Percentiles rank a stretch among this genome's conserved stretches.
Evolutionary conservation across 2,797 vertebrate species (phyloP).

Genomic region (Rhadinocentrus ornatus): DNA sequence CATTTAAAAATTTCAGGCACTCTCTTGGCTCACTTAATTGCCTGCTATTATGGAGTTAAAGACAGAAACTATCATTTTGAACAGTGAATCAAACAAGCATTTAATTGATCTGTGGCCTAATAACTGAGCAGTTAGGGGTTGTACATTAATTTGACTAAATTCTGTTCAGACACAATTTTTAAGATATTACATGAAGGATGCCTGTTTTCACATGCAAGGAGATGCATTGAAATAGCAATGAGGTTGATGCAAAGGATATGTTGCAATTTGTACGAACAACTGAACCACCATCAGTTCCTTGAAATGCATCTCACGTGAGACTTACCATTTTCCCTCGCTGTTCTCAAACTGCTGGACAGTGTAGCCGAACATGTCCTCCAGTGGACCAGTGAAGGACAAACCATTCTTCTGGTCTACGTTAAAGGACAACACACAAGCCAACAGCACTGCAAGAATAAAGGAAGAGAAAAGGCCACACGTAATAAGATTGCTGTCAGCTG

Average conservation of each 20-base stretch:
- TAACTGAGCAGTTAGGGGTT: too few species aligned
- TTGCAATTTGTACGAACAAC: not conserved
- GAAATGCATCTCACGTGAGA: not conserved
- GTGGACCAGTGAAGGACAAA: constrained; percentile 89
- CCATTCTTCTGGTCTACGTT: constrained; percentile 95
- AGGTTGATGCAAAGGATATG: not conserved
- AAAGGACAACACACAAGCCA: constrained; percentile 83
- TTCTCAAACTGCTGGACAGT: constrained; percentile 98
- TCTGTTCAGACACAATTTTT: too few species aligned
- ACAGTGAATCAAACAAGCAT: too few species aligned
- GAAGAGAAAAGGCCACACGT: not conserved
- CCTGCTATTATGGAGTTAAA: not conserved
- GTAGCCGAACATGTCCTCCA: constrained; percentile 98
- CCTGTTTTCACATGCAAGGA: not conserved
- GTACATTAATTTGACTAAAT: too few species aligned
- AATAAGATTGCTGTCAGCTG: not conserved
- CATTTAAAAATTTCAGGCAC: not conserved
- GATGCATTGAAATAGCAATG: not conserved
- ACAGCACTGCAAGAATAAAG: constrained; percentile 67
- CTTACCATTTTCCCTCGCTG: constrained; percentile 96
- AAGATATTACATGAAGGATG: too few species aligned
- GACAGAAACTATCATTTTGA: not conserved
- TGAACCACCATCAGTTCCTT: not conserved
- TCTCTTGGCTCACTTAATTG: not conserved
- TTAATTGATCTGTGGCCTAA: too few species aligned